Base-by-base conservation (phyloP, 2,888 invertebrate genomes). In the Leptogaster cylindrica region DNA sequence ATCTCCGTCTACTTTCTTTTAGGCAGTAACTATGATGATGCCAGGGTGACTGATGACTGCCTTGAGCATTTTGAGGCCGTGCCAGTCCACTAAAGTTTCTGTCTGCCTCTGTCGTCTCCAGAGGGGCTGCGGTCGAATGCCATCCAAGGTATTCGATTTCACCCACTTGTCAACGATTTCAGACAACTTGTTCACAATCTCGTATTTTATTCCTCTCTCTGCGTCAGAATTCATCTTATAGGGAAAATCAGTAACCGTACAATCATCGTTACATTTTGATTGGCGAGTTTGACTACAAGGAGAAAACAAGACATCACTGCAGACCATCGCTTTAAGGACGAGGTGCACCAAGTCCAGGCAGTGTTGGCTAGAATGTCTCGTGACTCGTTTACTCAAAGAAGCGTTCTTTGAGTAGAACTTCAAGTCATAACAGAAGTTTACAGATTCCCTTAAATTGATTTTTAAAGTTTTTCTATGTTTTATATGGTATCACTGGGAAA, bases 121-220 rank as follows among this genome's bases (percentile, higher is more conserved):
- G n/a, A n/a, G 36, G 52, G 36, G 36, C 55, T 55, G 55, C 55
- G 55, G 55, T 55, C n/a, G 55, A 55, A 33, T 33, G 36, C n/a
- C 55, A 16, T 33, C 23, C 36, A 44, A 23, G 48, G 63, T 64
- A 64, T 64, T 64, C 63, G 44, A 64, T 64, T 64, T 64, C 63
- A 64, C 63, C 63, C 63, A 64, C 63, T 64, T 64, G 63, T 64
- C 63, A 48, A 31, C 46, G 46, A 33, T 46, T 63, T 63, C 33
- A 36, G 36, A 36, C 12, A 39, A 44, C 31, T 64, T 64, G 33
- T 48, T 64, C 46, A 64, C 33, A 48, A 64, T 63, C 31, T 12
- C 31, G 14, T 44, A 20, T 64, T 31, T 44, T 48, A 23, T 12
- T 48, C 27, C 6, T 20, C 25, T 41, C 8, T 16, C 18, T 2